Base-by-base conservation (phyloP, 2,888 invertebrate species). In the Troides oblongomaculatus region DNA sequence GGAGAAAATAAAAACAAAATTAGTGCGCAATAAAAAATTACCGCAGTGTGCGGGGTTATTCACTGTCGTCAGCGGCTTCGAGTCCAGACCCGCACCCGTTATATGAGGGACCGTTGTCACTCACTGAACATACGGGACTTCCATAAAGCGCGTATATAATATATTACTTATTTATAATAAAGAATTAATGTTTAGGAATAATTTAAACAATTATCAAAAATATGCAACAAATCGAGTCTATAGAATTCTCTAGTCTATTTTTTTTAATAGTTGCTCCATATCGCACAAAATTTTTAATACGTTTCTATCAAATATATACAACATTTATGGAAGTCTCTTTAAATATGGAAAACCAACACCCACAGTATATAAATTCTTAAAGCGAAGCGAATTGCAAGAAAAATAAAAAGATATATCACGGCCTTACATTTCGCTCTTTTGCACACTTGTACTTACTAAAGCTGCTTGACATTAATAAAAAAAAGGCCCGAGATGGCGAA, bases 1-100 rank as follows among this genome's bases (percentile, higher is more conserved):
- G 79, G 82, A 78, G 77, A 79, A 80, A 85, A 46, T 46, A 83
- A 86, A 86, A 82, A 79, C 60, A 72, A 70, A 70, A 70, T 70
- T 70, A 70, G 70, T 67, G 60, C 56, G 21, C 53, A 60, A 30
- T 64, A 63, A 62, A 60, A 63, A 50, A 39, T 53, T 30, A n/a
- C 8, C 8, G 46, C n/a, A 58, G 46, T 50, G 25, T 25, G 23
- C 17, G 66, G 57, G 66, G 66, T 66, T 66, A 70, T 63, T 66
- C 50, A 62, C 59, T 30, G 50, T 10, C 5, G 65, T 56, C 14
- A 17, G 50, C 14, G 30, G 46, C 14, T 65, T 30, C 18, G 65
- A 58, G 39, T 58, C 46, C 30, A 62, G 66, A 56, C 64, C 69
- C 64, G 58, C 58, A 62, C 57, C 69, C 67, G 39, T 64, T 69